Evolutionary conservation across 2,797 vertebrate species (phyloP).

Genomic region (Epinephelus malabaricus): DNA sequence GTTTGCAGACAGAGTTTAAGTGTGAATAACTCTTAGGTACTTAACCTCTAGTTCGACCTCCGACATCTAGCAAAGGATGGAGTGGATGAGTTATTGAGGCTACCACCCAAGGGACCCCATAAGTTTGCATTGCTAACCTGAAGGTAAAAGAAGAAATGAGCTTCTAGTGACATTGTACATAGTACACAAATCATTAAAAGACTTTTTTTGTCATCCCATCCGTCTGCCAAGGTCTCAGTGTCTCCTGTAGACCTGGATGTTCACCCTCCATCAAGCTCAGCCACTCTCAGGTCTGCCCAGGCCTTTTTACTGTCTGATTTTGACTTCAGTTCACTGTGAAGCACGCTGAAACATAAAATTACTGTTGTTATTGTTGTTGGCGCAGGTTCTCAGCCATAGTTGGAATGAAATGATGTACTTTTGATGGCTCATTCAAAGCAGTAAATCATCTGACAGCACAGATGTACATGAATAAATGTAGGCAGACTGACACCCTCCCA

Average conservation of each 20-base stretch:
- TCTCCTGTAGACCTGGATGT: background rate
- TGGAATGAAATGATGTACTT: slow-evolving; percentile 14
- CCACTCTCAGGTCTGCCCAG: background rate
- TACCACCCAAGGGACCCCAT: too few relatives aligned
- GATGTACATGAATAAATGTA: slow-evolving; percentile 16
- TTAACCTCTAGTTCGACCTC: too few relatives aligned
- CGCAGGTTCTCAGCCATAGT: background rate
- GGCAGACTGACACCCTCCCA: background rate
- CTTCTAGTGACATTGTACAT: too few relatives aligned
- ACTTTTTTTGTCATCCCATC: too few relatives aligned
- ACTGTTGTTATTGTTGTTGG: background rate
- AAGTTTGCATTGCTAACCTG: too few relatives aligned
- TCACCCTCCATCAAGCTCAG: background rate
- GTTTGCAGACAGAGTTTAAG: too few relatives aligned
- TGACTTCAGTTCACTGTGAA: background rate
- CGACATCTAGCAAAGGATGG: too few relatives aligned
- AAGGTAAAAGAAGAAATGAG: too few relatives aligned
- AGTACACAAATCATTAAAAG: too few relatives aligned
- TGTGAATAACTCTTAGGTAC: too few relatives aligned
- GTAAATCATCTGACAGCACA: background rate
- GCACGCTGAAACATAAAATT: background rate
- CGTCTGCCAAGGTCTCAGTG: too few relatives aligned
- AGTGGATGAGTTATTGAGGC: too few relatives aligned
- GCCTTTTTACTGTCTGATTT: background rate
- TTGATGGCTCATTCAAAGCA: slow-evolving; percentile 17